These are phyloP conservation scores for Lacerta bilineata DNA, from an alignment of 2,797 vertebrate species.

Conservation along the genomic window DNA sequence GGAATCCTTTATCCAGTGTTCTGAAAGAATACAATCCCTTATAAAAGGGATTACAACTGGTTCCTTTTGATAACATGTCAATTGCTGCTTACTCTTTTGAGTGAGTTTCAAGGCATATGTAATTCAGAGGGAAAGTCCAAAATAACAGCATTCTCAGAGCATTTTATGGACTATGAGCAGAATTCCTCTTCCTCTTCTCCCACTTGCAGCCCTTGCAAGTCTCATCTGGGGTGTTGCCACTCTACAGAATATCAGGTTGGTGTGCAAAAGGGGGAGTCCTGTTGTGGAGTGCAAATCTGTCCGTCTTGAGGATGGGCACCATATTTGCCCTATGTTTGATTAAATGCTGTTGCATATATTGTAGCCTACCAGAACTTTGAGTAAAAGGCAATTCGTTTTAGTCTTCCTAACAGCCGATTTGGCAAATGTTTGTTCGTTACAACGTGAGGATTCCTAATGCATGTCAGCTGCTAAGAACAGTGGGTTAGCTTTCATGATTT, in stretches of 20 bases:
- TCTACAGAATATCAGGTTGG: too few species aligned
- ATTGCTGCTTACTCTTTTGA: background rate
- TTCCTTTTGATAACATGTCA: background rate
- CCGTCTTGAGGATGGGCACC: too few species aligned
- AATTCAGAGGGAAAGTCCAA: background rate
- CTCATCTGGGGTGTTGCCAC: too few species aligned
- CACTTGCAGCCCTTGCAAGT: too few species aligned
- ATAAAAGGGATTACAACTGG: background rate
- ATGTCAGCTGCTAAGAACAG: background rate
- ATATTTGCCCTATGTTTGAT: background rate
- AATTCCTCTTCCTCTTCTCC: too few species aligned
- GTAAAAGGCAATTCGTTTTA: conserved; percentile 1
- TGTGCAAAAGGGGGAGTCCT: too few species aligned
- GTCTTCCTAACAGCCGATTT: background rate
- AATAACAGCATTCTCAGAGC: background rate
- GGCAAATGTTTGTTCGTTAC: background rate
- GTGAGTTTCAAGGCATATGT: background rate
- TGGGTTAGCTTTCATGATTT: background rate
- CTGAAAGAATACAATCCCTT: conserved; percentile 38
- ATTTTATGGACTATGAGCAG: background rate
- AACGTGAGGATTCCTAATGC: background rate
- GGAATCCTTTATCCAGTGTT: background rate
- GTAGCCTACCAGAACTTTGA: background rate
- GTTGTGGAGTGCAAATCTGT: too few species aligned
- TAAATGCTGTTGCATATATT: background rate